A percentile compares a stretch with the other conserved stretches of the same genome.
phyloP scores from a whole-genome alignment of 2,888 invertebrate genomes.

The Agrotis clavis region DNA sequence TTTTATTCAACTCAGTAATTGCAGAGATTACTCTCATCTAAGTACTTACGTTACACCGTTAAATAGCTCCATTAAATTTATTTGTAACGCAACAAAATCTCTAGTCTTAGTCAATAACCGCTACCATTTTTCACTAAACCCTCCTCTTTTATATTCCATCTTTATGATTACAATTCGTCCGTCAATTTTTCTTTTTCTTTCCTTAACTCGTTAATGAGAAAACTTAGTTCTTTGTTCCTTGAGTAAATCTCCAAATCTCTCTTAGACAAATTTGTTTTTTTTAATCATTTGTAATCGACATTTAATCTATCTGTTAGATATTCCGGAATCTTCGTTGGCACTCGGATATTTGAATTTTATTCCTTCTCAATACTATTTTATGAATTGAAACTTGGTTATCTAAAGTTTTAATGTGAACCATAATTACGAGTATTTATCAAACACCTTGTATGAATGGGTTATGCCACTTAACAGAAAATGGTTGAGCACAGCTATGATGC shows the following conservation, averaged over 20 bases:
- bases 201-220: constrained; percentile 1
- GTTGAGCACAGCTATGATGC: neutral
- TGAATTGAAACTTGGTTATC: constrained; percentile 39
- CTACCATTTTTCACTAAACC: neutral
- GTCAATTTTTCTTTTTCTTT: constrained; percentile 8
- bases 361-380: constrained; percentile 59
- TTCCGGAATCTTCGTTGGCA: constrained; percentile 64
- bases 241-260: constrained; percentile 31
- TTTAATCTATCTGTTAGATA: constrained; percentile 65
- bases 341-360: constrained; percentile 70
- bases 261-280: constrained; percentile 40
- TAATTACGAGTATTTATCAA: constrained; percentile 4
- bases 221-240: constrained; percentile 17
- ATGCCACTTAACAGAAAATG: neutral
- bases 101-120: neutral
- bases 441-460: neutral
- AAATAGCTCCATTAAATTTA: neutral
- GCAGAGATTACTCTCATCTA: too few species aligned
- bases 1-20: too few species aligned
- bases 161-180: neutral
- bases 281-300: constrained; percentile 27
- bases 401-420: constrained; percentile 25
- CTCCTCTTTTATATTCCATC: neutral
- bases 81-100: neutral
- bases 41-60: too few species aligned